These are phyloP conservation scores for Megaleporinus macrocephalus DNA, from an alignment of 2,113 vertebrate species.

Conservation along the genomic window DNA sequence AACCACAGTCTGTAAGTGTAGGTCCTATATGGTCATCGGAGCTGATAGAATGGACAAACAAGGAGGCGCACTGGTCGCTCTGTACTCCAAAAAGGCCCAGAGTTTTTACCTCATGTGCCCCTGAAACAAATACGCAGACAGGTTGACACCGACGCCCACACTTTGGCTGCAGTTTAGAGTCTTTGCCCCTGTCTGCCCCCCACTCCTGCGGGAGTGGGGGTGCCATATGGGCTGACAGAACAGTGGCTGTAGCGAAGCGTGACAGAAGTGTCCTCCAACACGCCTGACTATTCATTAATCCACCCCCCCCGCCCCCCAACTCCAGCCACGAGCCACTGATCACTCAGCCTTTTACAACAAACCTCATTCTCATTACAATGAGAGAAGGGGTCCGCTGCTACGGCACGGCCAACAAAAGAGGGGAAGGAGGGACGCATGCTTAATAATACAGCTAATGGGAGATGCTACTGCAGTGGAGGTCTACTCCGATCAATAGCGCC, in stretches of 20 bases:
- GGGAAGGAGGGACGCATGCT: conserved; percentile 28
- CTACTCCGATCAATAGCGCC: conserved; percentile 36
- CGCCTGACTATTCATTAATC: conserved; percentile 22
- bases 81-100: too few relatives aligned
- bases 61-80: too few relatives aligned
- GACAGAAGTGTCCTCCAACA: conserved; percentile 38
- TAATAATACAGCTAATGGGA: conserved; percentile 38
- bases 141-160: background rate
- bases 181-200: background rate
- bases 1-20: too few relatives aligned
- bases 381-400: conserved; percentile 26
- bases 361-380: conserved; percentile 54
- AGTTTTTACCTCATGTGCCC: background rate
- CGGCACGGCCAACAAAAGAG: conserved; percentile 21
- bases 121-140: background rate
- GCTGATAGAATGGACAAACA: too few relatives aligned
- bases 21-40: too few relatives aligned
- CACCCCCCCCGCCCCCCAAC: background rate
- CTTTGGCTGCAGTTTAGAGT: background rate
- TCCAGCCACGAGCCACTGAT: conserved; percentile 12
- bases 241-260: conserved; percentile 1
- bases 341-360: conserved; percentile 48
- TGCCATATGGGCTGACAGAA: conserved; percentile 28
- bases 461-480: conserved; percentile 30
- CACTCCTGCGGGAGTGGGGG: background rate